These are phyloP conservation scores for Dolichomitus sp. DNA, from an alignment of 2,888 invertebrate genomes.

Conservation along the genomic window DNA sequence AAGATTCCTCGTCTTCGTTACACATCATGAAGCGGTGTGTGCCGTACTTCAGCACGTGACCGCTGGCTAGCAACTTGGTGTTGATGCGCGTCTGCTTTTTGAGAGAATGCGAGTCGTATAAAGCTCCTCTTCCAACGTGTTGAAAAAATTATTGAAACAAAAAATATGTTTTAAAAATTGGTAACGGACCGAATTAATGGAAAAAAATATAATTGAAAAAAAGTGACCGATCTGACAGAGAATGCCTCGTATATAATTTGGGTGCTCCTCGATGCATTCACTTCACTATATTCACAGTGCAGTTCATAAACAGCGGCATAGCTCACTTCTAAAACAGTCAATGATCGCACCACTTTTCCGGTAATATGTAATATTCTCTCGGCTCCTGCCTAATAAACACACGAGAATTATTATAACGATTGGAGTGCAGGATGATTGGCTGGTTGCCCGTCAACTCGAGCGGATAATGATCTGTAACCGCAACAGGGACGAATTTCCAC, in stretches of 20 bases:
- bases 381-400: background rate
- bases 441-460: conserved; percentile 53
- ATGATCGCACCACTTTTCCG: conserved; percentile 54
- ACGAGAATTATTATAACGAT: conserved; percentile 34
- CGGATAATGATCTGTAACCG: conserved; percentile 52
- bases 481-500: conserved; percentile 44
- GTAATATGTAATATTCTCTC: conserved; percentile 23
- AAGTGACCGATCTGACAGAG: no score
- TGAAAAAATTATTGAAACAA: no score
- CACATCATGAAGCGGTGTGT: conserved; percentile 47
- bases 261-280: conserved; percentile 10
- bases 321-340: conserved; percentile 41
- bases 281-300: background rate
- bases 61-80: conserved; percentile 6
- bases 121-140: background rate
- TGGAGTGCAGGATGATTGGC: conserved; percentile 48
- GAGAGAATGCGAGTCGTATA: background rate
- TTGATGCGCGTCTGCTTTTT: background rate
- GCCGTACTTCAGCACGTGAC: conserved; percentile 57
- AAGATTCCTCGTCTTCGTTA: conserved; percentile 64
- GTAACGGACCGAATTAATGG: no score
- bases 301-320: conserved; percentile 27
- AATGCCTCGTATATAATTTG: background rate
- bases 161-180: background rate
- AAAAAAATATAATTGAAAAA: no score